Percentiles rank a stretch among this genome's conserved stretches.
These are phyloP conservation scores for Carassius carassius DNA, from an alignment of 2,113 vertebrate species.

Conservation along the genomic window DNA sequence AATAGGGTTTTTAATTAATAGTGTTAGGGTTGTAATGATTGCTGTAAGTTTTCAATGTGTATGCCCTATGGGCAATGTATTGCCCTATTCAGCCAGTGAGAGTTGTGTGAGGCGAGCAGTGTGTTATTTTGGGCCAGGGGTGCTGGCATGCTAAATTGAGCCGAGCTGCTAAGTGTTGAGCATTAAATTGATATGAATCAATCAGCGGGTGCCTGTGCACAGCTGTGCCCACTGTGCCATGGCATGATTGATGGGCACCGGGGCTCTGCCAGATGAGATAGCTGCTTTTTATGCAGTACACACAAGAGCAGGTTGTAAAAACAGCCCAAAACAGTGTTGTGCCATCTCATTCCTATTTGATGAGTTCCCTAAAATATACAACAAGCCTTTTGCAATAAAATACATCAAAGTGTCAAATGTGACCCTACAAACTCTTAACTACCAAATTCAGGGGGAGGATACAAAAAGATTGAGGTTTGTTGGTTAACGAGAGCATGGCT, in stretches of 20 bases:
- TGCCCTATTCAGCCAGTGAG: background rate
- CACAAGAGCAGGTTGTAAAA: constrained; percentile 12
- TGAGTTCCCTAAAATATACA: constrained; percentile 53
- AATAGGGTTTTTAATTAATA: too few species aligned
- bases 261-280: constrained; percentile 58
- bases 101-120: constrained; percentile 26
- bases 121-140: constrained; percentile 44
- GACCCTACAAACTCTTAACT: constrained; percentile 40
- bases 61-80: too few species aligned
- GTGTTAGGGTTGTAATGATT: too few species aligned
- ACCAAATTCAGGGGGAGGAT: constrained; percentile 21
- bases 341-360: constrained; percentile 47
- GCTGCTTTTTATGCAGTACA: constrained; percentile 53
- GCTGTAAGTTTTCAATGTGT: too few species aligned
- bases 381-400: constrained; percentile 51
- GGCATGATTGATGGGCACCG: constrained; percentile 71
- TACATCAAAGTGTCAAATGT: constrained; percentile 11
- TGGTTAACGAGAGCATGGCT: constrained; percentile 12
- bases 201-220: constrained; percentile 68
- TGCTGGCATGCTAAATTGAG: constrained; percentile 64
- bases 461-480: constrained; percentile 2
- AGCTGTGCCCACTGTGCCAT: constrained; percentile 68
- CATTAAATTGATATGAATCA: constrained; percentile 74
- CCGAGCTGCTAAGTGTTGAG: constrained; percentile 72
- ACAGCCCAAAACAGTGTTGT: constrained; percentile 22